These are phyloP conservation scores for Pseudorhiza aurosa DNA, from an alignment of 30 jellyfish, hydroid and myxozoan genomes.

Conservation along the genomic window DNA sequence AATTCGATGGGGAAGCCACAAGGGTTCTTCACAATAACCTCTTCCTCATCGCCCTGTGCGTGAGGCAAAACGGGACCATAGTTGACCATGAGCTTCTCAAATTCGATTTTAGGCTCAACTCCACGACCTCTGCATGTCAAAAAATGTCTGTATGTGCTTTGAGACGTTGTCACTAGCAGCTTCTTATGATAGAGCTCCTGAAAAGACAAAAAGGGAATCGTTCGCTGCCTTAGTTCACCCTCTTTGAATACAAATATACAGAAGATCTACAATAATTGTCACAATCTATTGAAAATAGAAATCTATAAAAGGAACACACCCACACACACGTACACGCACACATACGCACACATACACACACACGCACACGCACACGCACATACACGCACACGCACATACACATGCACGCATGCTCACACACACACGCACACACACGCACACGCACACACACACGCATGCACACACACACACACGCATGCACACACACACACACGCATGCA, in stretches of 20 bases:
- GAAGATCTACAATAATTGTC: no score
- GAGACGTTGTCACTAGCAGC: constrained; percentile 60
- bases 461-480: no score
- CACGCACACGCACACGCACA: neutral
- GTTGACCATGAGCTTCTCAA: constrained; percentile 72
- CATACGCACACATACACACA: neutral
- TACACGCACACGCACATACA: neutral
- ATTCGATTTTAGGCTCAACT: constrained; percentile 90
- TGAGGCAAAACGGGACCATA: constrained; percentile 95
- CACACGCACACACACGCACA: no score
- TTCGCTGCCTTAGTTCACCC: no score
- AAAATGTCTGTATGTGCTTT: constrained; percentile 71
- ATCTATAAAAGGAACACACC: neutral
- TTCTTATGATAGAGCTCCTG: constrained; percentile 78
- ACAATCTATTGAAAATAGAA: no score
- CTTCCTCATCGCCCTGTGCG: constrained; percentile 85
- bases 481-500: no score
- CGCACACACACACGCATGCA: no score
- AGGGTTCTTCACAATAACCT: constrained; percentile 89
- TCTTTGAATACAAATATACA: no score
- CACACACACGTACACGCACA: neutral
- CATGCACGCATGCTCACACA: no score
- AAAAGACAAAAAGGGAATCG: no score
- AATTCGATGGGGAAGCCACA: constrained; percentile 88
- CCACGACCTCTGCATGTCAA: constrained; percentile 95